A percentile compares a stretch with the other conserved stretches of the same genome.
Evolutionary conservation across 1,140 invertebrate species (phyloP).

Genomic region (Drosophila sechellia): DNA sequence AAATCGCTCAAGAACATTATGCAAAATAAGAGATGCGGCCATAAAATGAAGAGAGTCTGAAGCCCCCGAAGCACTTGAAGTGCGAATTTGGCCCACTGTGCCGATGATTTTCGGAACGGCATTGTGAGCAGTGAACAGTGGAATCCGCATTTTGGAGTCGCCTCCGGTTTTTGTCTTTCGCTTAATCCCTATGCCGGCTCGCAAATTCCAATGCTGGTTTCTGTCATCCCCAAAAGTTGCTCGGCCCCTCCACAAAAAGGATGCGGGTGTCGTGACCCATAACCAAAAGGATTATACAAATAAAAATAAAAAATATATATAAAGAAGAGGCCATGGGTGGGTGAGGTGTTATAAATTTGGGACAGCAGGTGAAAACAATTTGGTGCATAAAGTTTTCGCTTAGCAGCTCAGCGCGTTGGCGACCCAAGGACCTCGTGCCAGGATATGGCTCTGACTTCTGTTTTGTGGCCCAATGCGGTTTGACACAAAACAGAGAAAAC

Average conservation of each 20-base stretch:
- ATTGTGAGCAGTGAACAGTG: constrained; percentile 23
- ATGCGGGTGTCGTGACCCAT: constrained; percentile 36
- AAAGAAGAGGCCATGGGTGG: constrained; percentile 20
- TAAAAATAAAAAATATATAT: constrained; percentile 65
- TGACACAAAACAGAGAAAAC: constrained; percentile 59
- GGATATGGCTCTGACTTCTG: constrained; percentile 53
- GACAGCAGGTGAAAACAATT: constrained; percentile 82
- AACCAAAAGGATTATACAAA: constrained; percentile 81
- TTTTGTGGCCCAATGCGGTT: constrained; percentile 59
- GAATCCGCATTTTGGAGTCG: constrained; percentile 47
- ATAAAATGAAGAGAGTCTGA: constrained; percentile 36
- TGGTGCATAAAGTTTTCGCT: constrained; percentile 81
- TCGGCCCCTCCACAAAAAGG: constrained; percentile 16
- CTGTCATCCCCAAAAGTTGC: constrained; percentile 75
- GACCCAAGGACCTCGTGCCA: constrained; percentile 36
- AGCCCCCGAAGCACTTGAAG: background rate
- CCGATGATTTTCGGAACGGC: constrained; percentile 32
- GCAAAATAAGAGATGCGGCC: constrained; percentile 58
- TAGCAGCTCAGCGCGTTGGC: constrained; percentile 59
- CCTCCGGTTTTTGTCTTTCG: constrained; percentile 70
- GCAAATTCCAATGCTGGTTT: constrained; percentile 73
- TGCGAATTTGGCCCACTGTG: constrained; percentile 49
- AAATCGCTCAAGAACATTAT: constrained; percentile 73
- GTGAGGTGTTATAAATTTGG: constrained; percentile 76
- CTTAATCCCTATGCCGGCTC: constrained; percentile 72